Conservation (phyloP, 2,888 invertebrate genomes). For the Dynastes grantii region DNA sequence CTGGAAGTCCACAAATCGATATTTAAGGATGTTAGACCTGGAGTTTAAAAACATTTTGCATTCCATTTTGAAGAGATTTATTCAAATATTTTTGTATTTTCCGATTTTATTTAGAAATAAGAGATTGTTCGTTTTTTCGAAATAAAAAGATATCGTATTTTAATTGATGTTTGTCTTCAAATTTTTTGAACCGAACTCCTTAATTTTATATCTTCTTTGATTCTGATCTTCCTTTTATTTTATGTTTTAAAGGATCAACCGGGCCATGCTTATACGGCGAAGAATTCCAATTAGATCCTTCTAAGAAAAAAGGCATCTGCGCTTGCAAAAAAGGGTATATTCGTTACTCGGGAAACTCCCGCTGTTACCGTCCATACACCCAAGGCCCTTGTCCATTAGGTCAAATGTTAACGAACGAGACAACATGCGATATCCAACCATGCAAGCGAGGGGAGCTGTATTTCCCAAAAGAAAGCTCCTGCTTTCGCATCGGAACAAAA, state of each 20-base stretch:
- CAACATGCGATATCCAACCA: slow-evolving; percentile 80
- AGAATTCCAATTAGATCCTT: slow-evolving; percentile 75
- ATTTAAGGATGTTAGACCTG: neutral
- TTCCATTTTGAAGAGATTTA: slow-evolving; percentile 5
- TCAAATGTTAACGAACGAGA: slow-evolving; percentile 80
- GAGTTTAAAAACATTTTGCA: neutral
- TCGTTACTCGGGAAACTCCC: slow-evolving; percentile 73
- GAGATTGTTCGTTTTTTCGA: neutral
- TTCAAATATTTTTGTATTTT: slow-evolving; percentile 9
- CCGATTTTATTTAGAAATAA: neutral
- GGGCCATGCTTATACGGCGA: slow-evolving; percentile 86
- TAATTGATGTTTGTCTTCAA: no score
- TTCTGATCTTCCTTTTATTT: neutral
- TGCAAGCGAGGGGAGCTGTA: slow-evolving; percentile 85
- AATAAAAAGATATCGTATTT: neutral
- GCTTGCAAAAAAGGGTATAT: slow-evolving; percentile 81
- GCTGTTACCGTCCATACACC: slow-evolving; percentile 86
- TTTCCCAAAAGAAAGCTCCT: slow-evolving; percentile 81
- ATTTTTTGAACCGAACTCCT: no score
- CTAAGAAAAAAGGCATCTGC: slow-evolving; percentile 74
- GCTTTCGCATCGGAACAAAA: slow-evolving; percentile 84
- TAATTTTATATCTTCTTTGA: no score
- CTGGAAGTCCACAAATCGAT: neutral
- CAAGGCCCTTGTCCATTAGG: slow-evolving; percentile 82
- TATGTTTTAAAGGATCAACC: slow-evolving; percentile 74